phyloP scores from a whole-genome alignment of 2,888 invertebrate genomes.

The Dione vanillae region DNA sequence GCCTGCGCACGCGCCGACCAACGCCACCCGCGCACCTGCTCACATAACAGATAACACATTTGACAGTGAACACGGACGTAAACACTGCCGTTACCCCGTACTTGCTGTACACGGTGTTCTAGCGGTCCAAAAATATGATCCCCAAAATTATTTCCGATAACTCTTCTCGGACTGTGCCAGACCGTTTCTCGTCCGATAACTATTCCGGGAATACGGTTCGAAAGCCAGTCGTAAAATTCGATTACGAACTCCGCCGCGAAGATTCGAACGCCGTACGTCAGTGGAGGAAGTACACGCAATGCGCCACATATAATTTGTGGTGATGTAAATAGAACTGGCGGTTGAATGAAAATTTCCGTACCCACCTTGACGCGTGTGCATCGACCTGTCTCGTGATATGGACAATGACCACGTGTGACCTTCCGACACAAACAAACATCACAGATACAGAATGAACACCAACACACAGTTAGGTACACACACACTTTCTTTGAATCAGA shows the following conservation, averaged over 20 bases:
- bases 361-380: constrained; percentile 78
- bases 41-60: constrained; percentile 78
- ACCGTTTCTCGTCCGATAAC: constrained; percentile 58
- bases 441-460: constrained; percentile 62
- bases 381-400: constrained; percentile 74
- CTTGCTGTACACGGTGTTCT: constrained; percentile 44
- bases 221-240: constrained; percentile 51
- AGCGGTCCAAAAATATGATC: constrained; percentile 22
- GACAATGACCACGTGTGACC: constrained; percentile 72
- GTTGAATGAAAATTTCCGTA: constrained; percentile 79
- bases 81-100: constrained; percentile 60
- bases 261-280: constrained; percentile 67
- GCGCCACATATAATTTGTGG: constrained; percentile 72
- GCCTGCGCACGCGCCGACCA: constrained; percentile 59
- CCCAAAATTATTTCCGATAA: constrained; percentile 30
- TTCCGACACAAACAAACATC: constrained; percentile 68
- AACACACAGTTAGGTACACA: constrained; percentile 65
- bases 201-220: constrained; percentile 64
- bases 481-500: constrained; percentile 38
- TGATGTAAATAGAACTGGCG: constrained; percentile 78
- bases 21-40: constrained; percentile 70
- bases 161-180: constrained; percentile 51
- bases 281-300: constrained; percentile 74
- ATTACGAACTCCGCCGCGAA: constrained; percentile 59
- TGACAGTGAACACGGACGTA: constrained; percentile 79